Percentiles rank a stretch among this genome's conserved stretches.
phyloP scores from a whole-genome alignment of 2,888 invertebrate species.

The Crematogaster levior region DNA sequence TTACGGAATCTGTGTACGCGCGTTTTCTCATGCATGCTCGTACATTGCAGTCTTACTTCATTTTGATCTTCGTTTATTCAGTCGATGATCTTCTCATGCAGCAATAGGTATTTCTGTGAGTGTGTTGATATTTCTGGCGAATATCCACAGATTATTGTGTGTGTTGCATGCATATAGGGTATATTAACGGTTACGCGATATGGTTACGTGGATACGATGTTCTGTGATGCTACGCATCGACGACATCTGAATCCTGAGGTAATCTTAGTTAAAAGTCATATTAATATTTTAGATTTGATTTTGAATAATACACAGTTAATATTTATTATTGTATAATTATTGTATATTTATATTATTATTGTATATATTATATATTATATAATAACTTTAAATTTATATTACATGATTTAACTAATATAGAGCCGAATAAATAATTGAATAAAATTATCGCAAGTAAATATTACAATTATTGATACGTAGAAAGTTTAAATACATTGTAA shows the following conservation, averaged over 20 bases:
- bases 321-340: slow-evolving; percentile 10
- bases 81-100: slow-evolving; percentile 8
- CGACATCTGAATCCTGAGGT: background rate
- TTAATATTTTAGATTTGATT: background rate
- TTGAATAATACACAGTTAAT: background rate
- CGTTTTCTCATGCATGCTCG: background rate
- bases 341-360: too few species aligned
- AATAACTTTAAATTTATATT: background rate
- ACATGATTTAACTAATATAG: too few species aligned
- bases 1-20: slow-evolving; percentile 13
- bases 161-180: slow-evolving; percentile 7
- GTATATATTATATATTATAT: background rate
- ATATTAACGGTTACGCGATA: slow-evolving; percentile 13
- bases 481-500: background rate
- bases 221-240: background rate
- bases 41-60: slow-evolving; percentile 1
- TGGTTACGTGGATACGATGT: slow-evolving; percentile 5
- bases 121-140: slow-evolving; percentile 14
- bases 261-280: background rate
- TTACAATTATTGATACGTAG: background rate
- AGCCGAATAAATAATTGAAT: background rate
- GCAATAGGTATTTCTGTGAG: slow-evolving; percentile 5
- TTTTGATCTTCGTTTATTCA: background rate
- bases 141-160: slow-evolving; percentile 15
- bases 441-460: background rate